A percentile compares a stretch with the other conserved stretches of the same genome.
phyloP scores from a whole-genome alignment of 35 echinoderm and acorn worm species.

The Holothuria glaberrima region DNA sequence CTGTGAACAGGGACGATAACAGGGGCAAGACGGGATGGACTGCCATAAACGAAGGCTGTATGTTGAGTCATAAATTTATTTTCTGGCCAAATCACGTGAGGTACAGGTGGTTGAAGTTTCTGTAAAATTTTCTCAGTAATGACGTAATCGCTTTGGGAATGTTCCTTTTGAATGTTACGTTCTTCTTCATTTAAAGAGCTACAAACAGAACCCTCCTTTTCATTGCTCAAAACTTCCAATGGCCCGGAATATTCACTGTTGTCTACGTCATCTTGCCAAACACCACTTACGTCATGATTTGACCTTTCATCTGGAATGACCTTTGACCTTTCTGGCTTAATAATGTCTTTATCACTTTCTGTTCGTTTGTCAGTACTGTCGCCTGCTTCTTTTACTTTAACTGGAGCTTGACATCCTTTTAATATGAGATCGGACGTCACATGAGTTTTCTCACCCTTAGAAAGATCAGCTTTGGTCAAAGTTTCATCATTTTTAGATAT shows the following conservation, averaged over 20 bases:
- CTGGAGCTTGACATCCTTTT: conserved; percentile 11
- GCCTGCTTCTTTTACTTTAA: not conserved
- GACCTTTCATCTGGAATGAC: not conserved
- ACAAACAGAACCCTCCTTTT: not conserved
- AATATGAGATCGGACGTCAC: not conserved
- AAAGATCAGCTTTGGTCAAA: not conserved
- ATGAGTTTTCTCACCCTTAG: not conserved
- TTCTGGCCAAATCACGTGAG: conserved; percentile 88
- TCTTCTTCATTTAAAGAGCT: not conserved
- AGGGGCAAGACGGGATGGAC: conserved; percentile 75
- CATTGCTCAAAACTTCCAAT: not conserved
- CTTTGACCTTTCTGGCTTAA: not conserved
- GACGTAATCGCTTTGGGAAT: not conserved
- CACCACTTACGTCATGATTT: not conserved
- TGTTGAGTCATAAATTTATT: conserved; percentile 70
- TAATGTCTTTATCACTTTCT: not conserved
- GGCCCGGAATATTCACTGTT: not conserved
- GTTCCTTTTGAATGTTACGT: not conserved
- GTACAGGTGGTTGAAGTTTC: conserved; percentile 70
- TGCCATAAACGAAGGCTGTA: conserved; percentile 81
- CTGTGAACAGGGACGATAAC: conserved; percentile 80
- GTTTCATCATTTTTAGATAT: not conserved
- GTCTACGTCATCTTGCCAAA: conserved; percentile 8
- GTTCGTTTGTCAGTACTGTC: not conserved
- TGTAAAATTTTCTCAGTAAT: conserved; percentile 58